Conservation (phyloP, 2,888 invertebrate species). For the Drosophila siamana region DNA sequence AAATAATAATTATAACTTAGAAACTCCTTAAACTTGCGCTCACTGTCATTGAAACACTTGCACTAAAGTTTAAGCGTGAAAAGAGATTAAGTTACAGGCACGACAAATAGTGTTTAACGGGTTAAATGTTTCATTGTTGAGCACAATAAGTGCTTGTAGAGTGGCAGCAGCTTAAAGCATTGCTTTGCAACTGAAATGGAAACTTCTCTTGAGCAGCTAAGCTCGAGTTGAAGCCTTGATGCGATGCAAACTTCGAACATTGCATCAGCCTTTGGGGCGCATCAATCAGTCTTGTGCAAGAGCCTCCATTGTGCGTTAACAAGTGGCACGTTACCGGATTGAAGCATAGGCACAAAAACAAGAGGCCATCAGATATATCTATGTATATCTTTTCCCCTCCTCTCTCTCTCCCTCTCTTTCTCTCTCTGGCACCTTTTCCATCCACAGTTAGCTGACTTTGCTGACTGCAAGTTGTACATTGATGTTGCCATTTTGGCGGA, state of each 20-base stretch:
- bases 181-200: neutral
- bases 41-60: too few relatives aligned
- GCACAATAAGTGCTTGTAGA: neutral
- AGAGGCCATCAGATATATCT: conserved; percentile 56
- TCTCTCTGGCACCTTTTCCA: too few relatives aligned
- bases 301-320: conserved; percentile 72
- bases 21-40: too few relatives aligned
- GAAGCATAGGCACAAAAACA: conserved; percentile 55
- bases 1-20: too few relatives aligned
- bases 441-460: conserved; percentile 7
- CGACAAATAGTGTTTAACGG: too few relatives aligned
- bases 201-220: neutral
- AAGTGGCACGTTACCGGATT: conserved; percentile 74
- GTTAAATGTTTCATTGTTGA: neutral
- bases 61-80: too few relatives aligned
- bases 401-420: neutral
- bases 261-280: conserved; percentile 33
- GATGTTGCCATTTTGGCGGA: conserved; percentile 64
- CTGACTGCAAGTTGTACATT: conserved; percentile 36
- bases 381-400: conserved; percentile 45
- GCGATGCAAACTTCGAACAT: conserved; percentile 21
- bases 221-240: neutral
- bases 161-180: neutral
- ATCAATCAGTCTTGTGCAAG: conserved; percentile 70
- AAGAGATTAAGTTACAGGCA: too few relatives aligned